Conservation (phyloP, 1,140 invertebrate genomes). For the Sweltsa coloradensis region DNA sequence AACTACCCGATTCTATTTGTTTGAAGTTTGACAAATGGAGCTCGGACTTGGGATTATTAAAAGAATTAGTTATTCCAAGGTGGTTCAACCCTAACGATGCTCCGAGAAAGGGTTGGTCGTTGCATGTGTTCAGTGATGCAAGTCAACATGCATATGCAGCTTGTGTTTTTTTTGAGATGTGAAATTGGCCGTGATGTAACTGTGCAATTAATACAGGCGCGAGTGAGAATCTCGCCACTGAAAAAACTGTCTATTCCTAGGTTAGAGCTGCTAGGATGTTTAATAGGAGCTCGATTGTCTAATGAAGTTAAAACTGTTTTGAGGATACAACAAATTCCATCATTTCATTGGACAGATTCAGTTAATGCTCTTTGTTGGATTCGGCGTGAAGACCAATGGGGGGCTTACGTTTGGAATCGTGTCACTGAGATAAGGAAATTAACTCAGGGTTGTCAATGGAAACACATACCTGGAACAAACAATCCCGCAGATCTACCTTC, state of each 20-base stretch:
- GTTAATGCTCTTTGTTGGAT: conserved; percentile 25
- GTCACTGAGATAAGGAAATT: conserved; percentile 15
- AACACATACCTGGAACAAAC: conserved; percentile 24
- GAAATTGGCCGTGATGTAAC: conserved; percentile 1
- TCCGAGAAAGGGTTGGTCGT: conserved; percentile 5
- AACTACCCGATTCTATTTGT: conserved; percentile 8
- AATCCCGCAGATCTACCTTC: conserved; percentile 33
- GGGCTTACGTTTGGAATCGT: conserved; percentile 19
- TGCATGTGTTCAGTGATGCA: conserved; percentile 27
- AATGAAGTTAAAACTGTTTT: conserved; percentile 15
- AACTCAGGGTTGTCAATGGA: conserved; percentile 18
- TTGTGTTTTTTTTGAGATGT: conserved; percentile 19
- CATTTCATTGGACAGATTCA: conserved; percentile 24
- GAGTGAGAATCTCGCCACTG: conserved; percentile 24
- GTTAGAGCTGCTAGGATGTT: conserved; percentile 26
- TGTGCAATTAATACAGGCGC: conserved; percentile 21
- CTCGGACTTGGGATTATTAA: conserved; percentile 12
- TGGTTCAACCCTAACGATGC: conserved; percentile 7
- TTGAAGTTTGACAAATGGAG: conserved; percentile 17
- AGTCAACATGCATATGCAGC: conserved; percentile 23
- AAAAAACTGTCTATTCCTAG: conserved; percentile 23
- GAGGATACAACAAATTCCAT: conserved; percentile 10
- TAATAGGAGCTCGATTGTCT: conserved; percentile 22
- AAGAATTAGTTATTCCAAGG: conserved; percentile 19
- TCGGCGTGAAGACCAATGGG: conserved; percentile 12